Conservation (phyloP, 2,113 vertebrate species). For the Eidolon helvum region DNA sequence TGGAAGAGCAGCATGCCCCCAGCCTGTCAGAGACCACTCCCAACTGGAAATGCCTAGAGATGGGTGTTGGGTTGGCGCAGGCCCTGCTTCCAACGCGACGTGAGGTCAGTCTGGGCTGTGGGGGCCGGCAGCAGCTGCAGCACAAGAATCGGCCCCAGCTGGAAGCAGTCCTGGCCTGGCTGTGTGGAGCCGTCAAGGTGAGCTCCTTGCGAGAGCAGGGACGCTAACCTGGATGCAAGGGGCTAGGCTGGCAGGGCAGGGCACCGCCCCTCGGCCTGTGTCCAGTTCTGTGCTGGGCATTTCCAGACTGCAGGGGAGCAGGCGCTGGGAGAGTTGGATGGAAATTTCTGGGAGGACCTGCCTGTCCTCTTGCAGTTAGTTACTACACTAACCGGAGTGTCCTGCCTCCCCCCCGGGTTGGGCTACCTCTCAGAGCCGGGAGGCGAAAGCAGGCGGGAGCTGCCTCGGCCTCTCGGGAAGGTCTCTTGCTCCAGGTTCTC, state of each 20-base stretch:
- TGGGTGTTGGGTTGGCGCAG: rapidly evolving
- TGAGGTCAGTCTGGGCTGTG: neutral
- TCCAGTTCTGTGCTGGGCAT: neutral
- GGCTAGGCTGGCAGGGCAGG: neutral
- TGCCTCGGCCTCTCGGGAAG: neutral
- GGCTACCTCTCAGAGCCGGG: neutral
- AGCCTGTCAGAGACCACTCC: neutral
- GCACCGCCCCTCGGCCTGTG: neutral
- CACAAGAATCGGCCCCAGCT: neutral
- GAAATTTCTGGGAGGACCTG: neutral
- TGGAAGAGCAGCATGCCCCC: neutral
- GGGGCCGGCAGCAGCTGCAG: neutral
- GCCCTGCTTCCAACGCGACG: neutral
- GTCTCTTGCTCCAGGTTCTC: neutral
- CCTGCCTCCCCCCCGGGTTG: neutral
- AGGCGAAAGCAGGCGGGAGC: neutral
- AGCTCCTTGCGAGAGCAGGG: neutral
- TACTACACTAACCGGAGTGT: neutral
- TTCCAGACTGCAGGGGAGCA: neutral
- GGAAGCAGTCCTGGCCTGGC: neutral
- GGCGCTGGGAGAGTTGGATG: neutral
- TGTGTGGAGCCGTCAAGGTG: rapidly evolving
- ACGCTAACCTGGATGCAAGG: rapidly evolving
- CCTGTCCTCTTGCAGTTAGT: neutral
- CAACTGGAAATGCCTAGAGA: neutral